Base-by-base conservation (phyloP, 2,888 invertebrate species). In the Nomada fucata region DNA sequence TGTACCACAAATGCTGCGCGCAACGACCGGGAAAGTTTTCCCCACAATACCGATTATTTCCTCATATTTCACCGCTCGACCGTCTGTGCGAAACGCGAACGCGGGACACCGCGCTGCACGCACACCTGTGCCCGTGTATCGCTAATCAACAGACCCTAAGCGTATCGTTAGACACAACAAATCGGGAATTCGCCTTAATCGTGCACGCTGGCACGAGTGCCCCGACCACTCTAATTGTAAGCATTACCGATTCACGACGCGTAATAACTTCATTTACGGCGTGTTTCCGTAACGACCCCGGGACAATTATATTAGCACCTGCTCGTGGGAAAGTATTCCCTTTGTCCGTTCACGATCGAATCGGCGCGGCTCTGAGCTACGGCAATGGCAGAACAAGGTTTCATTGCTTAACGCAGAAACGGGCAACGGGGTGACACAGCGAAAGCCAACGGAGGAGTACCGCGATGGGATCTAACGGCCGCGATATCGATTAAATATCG, bases 321-420 rank as follows among this genome's bases (percentile, higher is more conserved):
- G 77, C 73, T 72, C 85, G 86, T 86, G 88, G 81, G 75, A 87
- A 85, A 88, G 88, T 86, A 87, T 87, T 84, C 86, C 72, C 79
- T 88, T 88, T 88, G 86, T 86, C 57, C 44, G 57, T 42, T 42
- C 44, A 53, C 73, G 71, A 72, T 73, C 76, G 68, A 76, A 75
- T 82, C 71, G 61, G 29, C 26, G 73, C 44, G 26, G 59, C 20
- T 36, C 23, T 18, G 60, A 10, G 71, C 55, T 60, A 44, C 73
- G 59, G 20, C 50, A 29, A 29, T 26, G 20, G 44, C 42, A 10
- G 20, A 36, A 69, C 42, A 50, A n/a, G 70, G 50, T 76, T 70
- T 20, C 69, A 52, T 4, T 47, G 3, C 60, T 26, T 59, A 59
- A 47, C 59, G 59, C 20, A 44, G 59, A 52, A 64, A 23, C 55